Evolutionary conservation across 2,113 vertebrate species (phyloP).

Genomic region (Scopus umbretta): DNA sequence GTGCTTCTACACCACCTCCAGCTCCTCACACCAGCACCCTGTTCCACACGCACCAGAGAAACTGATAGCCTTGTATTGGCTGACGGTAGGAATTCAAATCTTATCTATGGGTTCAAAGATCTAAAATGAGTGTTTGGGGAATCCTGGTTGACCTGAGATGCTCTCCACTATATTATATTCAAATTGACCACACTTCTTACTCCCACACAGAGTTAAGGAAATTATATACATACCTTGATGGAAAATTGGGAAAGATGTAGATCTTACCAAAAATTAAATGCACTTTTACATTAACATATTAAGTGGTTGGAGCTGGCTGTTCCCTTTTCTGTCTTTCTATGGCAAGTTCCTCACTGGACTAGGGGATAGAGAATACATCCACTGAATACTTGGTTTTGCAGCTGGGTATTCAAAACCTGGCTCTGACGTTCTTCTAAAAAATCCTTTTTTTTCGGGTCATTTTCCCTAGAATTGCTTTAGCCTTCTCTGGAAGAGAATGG

Average conservation of each 20-base stretch:
- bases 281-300: not conserved
- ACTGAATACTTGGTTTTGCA: not conserved
- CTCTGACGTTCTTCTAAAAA: not conserved
- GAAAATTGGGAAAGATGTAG: not conserved
- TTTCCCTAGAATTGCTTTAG: not conserved
- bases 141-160: not conserved
- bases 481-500: slow-evolving; percentile 12
- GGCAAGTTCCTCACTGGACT: not conserved
- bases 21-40: not conserved
- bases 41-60: not conserved
- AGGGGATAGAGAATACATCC: not conserved
- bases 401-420: not conserved
- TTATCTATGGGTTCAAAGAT: not conserved
- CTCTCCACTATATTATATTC: not conserved
- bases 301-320: not conserved
- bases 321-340: not conserved
- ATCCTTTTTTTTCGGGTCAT: not conserved
- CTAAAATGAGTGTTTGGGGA: not conserved
- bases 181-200: not conserved
- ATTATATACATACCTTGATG: not conserved
- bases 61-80: not conserved
- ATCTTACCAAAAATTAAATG: not conserved
- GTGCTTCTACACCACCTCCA: not conserved
- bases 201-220: not conserved
- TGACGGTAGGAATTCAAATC: not conserved